phyloP scores from a whole-genome alignment of 2,797 vertebrate genomes.

The Pogoniulus pusillus region DNA sequence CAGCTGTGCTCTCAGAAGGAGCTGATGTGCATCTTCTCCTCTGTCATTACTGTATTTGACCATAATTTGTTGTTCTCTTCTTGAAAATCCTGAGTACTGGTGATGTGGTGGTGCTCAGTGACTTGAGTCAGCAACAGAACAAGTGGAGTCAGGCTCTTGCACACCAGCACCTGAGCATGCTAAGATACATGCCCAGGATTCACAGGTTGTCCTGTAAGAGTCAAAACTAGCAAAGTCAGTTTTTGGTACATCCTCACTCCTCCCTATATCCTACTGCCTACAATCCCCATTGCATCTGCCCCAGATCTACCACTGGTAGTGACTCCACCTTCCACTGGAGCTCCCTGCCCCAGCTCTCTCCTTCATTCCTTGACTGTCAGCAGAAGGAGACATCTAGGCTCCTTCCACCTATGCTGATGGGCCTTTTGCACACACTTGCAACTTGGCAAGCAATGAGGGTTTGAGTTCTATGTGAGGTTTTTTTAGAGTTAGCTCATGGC shows the following conservation, averaged over 20 bases:
- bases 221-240: not conserved
- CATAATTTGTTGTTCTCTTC: not conserved
- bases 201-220: not conserved
- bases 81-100: not conserved
- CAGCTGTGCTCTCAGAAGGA: not conserved
- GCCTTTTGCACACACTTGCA: not conserved
- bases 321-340: fast-evolving
- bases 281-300: not conserved
- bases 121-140: not conserved
- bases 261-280: too few species aligned
- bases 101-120: not conserved
- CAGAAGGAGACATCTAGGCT: not conserved
- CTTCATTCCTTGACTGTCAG: not conserved
- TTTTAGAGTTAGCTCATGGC: not conserved
- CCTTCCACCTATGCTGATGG: not conserved
- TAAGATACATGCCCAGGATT: not conserved
- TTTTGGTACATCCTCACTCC: not conserved
- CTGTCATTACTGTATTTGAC: not conserved
- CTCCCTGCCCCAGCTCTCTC: not conserved
- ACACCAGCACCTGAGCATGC: not conserved
- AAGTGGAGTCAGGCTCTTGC: not conserved
- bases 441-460: not conserved
- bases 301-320: not conserved
- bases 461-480: not conserved
- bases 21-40: not conserved